Evolutionary conservation across 1,140 invertebrate genomes (phyloP), one percentile per base, ranked within the genome.

Genomic region (Penaeus japonicus): DNA sequence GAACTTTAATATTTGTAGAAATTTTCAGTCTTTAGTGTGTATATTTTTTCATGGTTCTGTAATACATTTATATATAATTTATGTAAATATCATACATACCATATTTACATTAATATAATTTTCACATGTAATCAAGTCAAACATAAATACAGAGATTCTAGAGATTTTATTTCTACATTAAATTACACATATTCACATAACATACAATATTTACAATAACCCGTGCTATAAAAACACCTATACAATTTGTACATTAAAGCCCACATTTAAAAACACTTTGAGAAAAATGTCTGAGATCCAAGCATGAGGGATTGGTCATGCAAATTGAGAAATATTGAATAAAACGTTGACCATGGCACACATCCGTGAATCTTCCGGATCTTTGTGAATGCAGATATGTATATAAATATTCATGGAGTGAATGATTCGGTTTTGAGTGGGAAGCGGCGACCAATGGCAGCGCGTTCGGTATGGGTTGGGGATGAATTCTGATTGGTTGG

Each of bases 121-220:
- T 22, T 20, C 24, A n/a, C n/a, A 59, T 0, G 35, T 47, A 2
- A 27, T n/a, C 24, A n/a, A 82, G 55, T n/a, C 39, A 70, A 47
- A 70, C 22, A 18, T 53, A 81, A 39, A 30, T 65, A n/a, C 81
- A 65, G 57, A 79, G 77, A 84, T 39, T 73, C 62, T 84, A 65
- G 59, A 84, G 62, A 39, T 83, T 87, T 81, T 47, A 53, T 87
- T 87, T 87, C 85, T 87, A 87, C 85, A 87, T 70, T 65, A 87
- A 87, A 87, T 87, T 87, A 87, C 85, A 87, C 85, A 62, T 87
- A 87, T 87, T 87, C 85, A 87, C 85, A 87, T 87, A 87, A 87
- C 85, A 87, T 87, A 87, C 85, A 87, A 62, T 87, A 87, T 87
- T 53, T 87, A 87, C 85, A 87, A 55, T 20, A 70, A 20, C 53